These are phyloP conservation scores for Sesia bembeciformis DNA, from an alignment of 2,888 invertebrate genomes.

Conservation along the genomic window DNA sequence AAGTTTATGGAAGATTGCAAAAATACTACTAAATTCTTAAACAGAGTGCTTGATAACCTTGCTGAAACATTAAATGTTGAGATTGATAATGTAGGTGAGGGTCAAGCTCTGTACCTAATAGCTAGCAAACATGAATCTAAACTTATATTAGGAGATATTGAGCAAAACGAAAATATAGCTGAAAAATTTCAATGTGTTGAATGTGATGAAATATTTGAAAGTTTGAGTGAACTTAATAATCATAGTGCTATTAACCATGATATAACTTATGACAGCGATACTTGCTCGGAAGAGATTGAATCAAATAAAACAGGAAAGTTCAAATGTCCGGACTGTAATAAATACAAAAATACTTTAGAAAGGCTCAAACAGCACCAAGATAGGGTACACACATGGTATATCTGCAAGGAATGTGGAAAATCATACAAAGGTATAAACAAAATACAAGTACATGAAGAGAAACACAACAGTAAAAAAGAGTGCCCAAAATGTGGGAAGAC, in stretches of 20 bases:
- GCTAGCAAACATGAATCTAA: slow-evolving; percentile 31
- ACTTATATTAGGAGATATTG: slow-evolving; percentile 29
- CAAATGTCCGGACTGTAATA: slow-evolving; percentile 37
- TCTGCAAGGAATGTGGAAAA: slow-evolving; percentile 56
- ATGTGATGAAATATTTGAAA: slow-evolving; percentile 27
- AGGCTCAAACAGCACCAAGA: slow-evolving; percentile 35
- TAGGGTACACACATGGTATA: slow-evolving; percentile 26
- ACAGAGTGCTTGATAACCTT: slow-evolving; percentile 35
- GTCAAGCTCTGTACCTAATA: slow-evolving; percentile 34
- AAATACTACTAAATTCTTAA: slow-evolving; percentile 28
- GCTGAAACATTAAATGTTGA: slow-evolving; percentile 23
- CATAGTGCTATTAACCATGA: slow-evolving; percentile 35
- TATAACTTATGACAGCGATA: not conserved
- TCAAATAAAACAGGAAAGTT: slow-evolving; percentile 3
- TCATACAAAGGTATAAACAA: slow-evolving; percentile 38
- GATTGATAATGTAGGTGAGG: slow-evolving; percentile 17
- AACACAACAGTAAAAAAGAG: slow-evolving; percentile 36
- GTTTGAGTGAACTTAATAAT: slow-evolving; percentile 23
- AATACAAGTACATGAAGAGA: slow-evolving; percentile 42
- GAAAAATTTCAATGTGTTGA: slow-evolving; percentile 22
- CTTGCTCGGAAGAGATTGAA: no score
- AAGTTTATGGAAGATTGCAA: slow-evolving; percentile 37
- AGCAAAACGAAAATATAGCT: slow-evolving; percentile 9
- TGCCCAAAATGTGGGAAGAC: slow-evolving; percentile 58
- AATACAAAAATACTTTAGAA: slow-evolving; percentile 27